Evolutionary conservation across 2,888 invertebrate genomes (phyloP), one percentile per base, ranked within the genome.

Genomic region (Xestoiulus laeticollis): DNA sequence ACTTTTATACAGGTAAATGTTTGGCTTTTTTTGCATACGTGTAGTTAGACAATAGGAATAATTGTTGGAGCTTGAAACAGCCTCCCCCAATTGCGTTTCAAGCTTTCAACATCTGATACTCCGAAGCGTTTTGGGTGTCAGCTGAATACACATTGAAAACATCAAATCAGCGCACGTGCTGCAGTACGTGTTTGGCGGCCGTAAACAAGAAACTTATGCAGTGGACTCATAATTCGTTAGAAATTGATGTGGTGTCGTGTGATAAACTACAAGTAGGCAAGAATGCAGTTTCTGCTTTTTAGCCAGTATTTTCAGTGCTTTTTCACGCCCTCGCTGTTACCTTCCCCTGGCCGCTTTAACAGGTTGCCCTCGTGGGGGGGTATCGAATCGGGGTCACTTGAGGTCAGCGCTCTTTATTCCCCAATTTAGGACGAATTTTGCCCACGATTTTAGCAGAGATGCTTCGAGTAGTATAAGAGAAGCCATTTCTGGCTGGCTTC

Each of bases 371-470:
- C 30, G 10, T 26, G 1, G 30, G 78, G 43, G 78, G 78, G 78
- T 30, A 78, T 78, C 78, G 78, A 78, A 78, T 78, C 78, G 78
- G 78, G 78, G 78, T 78, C 78, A 30, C 14, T 78, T 12, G 78
- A 78, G 78, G 78, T 78, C 16, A 30, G 78, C 78, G 78, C 78
- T 78, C 78, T 78, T 78, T 26, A 78, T 78, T 78, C 78, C 78
- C 30, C 26, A 14, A 78, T 78, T 78, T 78, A 26, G 78, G 30
- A 14, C 78, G 30, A 78, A 78, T 78, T 78, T 68, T 22, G 68
- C 68, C 68, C 22, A 26, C 68, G 68, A 22, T 68, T 68, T 78
- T 14, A 30, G 78, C 30, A 10, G 14, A 30, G 78, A 78, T 30
- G 78, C 12, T 78, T 78, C 78, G 30, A 30, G 16, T 26, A n/a